Evolutionary conservation across 2,888 invertebrate genomes (phyloP), one percentile per base, ranked within the genome.

Genomic region (Rotaria macrura): DNA sequence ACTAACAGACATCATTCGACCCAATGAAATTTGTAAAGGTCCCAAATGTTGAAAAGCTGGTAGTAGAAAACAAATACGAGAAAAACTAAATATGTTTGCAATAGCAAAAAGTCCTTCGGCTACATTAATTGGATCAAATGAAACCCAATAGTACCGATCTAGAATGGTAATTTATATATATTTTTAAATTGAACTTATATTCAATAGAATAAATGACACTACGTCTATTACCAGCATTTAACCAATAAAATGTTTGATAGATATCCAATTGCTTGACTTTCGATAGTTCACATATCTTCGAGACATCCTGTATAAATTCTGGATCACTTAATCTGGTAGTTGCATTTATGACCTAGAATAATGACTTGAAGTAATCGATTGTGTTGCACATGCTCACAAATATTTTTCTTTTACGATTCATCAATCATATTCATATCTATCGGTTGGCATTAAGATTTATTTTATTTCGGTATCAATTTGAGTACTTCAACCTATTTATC

Each of bases 11-110:
- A 89, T 87, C 90, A 90, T 90, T 55, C 89, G 87, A 6, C 89
- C 89, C 10, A 90, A 88, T 10, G 89, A 89, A 38, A 89, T 90
- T 87, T 90, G 90, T n/a, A 89, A 87, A 0, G 90, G 90, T 84
- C 90, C 90, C 3, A 90, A 87, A 17, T 88, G 88, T 87, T 89
- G 89, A 87, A 89, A 89, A 43, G 89, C 89, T 23, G 90, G 89
- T 38, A 90, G 87, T 0, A 90, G 87, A 87, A 89, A 89, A 47
- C 89, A 89, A 86, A 89, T 89, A n/a, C 89, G 87, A 3, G 89
- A 88, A 87, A 90, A 90, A 84, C 89, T 89, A 29, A 89, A 88
- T 57, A 90, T 89, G 87, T 90, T 90, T 10, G 88, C 89, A 17
- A 89, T 88, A 47, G 89, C 89, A 87, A 89, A 89, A 84, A 89